Percentiles rank a stretch among this genome's conserved stretches.
Evolutionary conservation across 2,888 invertebrate genomes (phyloP).

Genomic region (Drosophila antonietae): DNA sequence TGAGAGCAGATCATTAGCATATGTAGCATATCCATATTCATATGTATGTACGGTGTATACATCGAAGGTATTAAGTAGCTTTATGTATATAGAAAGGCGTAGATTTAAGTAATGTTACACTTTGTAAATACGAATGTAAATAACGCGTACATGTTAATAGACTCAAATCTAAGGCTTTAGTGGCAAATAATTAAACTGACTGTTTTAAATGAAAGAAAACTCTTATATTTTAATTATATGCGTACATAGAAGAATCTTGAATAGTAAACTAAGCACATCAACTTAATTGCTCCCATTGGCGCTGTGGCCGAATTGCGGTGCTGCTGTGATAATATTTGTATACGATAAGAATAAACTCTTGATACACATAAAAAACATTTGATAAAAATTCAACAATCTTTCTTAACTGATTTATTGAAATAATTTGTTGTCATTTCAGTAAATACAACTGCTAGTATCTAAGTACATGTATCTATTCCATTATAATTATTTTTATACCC

Average conservation of each 20-base stretch:
- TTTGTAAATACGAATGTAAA: constrained; percentile 47
- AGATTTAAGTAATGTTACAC: constrained; percentile 47
- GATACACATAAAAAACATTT: background rate
- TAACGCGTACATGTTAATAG: constrained; percentile 45
- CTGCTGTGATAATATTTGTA: background rate
- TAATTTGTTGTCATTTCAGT: background rate
- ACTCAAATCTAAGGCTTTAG: constrained; percentile 32
- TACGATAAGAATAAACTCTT: background rate
- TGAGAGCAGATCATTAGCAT: constrained; percentile 20
- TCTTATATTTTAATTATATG: constrained; percentile 26
- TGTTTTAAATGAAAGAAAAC: constrained; percentile 38
- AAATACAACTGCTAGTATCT: too few species aligned
- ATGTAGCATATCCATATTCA: background rate
- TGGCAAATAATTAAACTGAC: constrained; percentile 42
- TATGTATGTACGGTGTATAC: constrained; percentile 33
- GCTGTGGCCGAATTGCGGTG: background rate
- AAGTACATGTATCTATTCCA: too few species aligned
- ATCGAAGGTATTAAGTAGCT: constrained; percentile 70
- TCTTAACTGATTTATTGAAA: background rate
- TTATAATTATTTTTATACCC: too few species aligned
- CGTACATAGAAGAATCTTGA: constrained; percentile 38
- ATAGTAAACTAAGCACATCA: background rate
- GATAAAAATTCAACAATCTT: background rate
- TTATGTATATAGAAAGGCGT: constrained; percentile 56
- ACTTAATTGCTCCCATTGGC: background rate